Evolutionary conservation across 2,797 vertebrate species (phyloP).

Genomic region (Pseudochirops cupreus): DNA sequence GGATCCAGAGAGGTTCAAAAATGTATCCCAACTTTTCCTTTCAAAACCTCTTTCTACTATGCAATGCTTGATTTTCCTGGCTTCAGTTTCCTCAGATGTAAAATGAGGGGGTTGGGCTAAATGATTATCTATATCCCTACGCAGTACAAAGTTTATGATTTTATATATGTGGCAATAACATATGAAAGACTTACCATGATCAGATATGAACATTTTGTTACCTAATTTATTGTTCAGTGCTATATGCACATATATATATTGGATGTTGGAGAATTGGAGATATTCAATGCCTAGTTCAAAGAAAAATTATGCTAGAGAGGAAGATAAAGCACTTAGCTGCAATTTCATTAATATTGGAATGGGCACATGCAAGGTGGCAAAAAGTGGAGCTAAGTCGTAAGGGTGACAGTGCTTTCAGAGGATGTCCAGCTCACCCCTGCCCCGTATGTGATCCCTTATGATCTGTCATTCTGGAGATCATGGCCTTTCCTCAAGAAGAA

Average conservation of each 20-base stretch:
- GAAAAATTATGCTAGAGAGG: background rate
- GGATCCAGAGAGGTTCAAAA: background rate
- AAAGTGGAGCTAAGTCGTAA: background rate
- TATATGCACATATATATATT: background rate
- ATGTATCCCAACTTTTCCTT: background rate
- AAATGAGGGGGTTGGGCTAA: background rate
- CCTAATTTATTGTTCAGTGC: background rate
- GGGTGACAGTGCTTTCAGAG: no score
- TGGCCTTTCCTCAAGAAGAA: background rate
- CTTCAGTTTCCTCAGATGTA: background rate
- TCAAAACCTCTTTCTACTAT: background rate
- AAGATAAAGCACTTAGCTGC: background rate
- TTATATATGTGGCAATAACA: background rate
- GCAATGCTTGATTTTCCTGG: background rate
- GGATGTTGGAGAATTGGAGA: background rate
- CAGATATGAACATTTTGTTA: background rate
- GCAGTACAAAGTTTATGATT: background rate
- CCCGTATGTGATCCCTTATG: fast-evolving
- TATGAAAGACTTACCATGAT: background rate
- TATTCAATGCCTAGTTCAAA: background rate
- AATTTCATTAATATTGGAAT: background rate
- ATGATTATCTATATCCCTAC: background rate
- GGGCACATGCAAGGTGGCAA: background rate
- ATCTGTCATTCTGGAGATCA: background rate
- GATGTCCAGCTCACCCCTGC: background rate